phyloP scores from a whole-genome alignment of 2,797 vertebrate genomes.

The Falco cherrug region DNA sequence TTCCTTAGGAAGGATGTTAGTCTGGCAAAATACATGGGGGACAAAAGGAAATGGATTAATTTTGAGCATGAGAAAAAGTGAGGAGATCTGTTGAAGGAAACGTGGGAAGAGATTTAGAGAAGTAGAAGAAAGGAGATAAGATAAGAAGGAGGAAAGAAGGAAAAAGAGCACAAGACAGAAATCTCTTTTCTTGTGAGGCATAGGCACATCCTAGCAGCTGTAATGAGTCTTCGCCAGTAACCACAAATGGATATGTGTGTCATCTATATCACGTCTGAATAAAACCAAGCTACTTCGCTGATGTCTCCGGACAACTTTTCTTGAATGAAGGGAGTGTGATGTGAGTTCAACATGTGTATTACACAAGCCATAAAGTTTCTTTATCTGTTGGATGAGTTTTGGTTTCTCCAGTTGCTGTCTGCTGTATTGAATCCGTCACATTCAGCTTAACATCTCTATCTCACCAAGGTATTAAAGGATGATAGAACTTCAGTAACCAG shows the following conservation, averaged over 20 bases:
- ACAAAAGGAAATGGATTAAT: neutral
- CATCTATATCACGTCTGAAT: neutral
- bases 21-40: neutral
- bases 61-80: neutral
- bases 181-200: neutral
- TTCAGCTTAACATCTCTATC: neutral
- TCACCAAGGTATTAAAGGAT: neutral
- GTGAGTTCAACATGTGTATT: neutral
- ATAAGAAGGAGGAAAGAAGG: neutral
- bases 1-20: neutral
- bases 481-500: neutral
- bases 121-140: neutral
- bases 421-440: neutral
- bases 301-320: neutral
- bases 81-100: neutral
- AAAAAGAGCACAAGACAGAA: neutral
- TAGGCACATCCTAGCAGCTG: neutral
- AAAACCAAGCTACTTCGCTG: neutral
- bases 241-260: neutral
- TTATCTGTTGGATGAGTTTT: neutral
- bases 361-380: neutral
- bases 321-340: neutral
- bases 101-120: neutral
- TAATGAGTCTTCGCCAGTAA: neutral
- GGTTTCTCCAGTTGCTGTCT: neutral